Evolutionary conservation across 1,140 invertebrate species (phyloP), one percentile per base, ranked within the genome.

Genomic region (Drosophila pruinosa): DNA sequence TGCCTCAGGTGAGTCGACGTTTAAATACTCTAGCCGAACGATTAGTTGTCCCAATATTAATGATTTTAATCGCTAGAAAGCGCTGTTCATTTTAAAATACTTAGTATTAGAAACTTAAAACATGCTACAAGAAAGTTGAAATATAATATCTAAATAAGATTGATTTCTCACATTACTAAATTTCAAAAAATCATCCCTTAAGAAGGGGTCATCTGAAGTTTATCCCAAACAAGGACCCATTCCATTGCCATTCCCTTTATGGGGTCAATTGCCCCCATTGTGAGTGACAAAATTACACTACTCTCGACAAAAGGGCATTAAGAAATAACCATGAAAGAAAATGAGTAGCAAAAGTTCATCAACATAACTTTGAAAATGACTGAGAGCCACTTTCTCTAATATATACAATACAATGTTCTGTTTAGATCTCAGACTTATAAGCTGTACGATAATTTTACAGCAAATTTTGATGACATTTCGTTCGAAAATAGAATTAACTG

Each of bases 291-390:
- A 41, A 41, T 41, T 17, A 17, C 15, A 41, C 17, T 19, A 14
- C 6, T 17, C 8, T 41, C 14, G 38, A 22, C 41, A 6, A 45
- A 12, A 22, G 41, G 21, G 41, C 7, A 39, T 10, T 12, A 19
- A 31, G 8, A 36, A 36, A 53, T 43, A 21, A 24, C 52, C 21
- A 26, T 56, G 14, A 43, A 59, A 59, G n/a, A 34, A 43, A 24
- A 58, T 58, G 38, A 34, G 54, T 28, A 45, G 39, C 24, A 17
- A 21, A 31, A 36, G 28, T 56, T 41, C 53, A 56, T 56, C 36
- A 56, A 15, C 34, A 56, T 56, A 28, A 57, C 8, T 45, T 58
- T 58, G 10, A 2, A 34, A 45, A 19, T 34, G 12, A 47, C 15
- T 14, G n/a, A 34, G 41, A 10, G 43, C 14, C 6, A 59, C 43